Percentiles rank a stretch among this genome's conserved stretches.
phyloP scores from a whole-genome alignment of 2,113 vertebrate genomes.

The Irena cyanogastra region DNA sequence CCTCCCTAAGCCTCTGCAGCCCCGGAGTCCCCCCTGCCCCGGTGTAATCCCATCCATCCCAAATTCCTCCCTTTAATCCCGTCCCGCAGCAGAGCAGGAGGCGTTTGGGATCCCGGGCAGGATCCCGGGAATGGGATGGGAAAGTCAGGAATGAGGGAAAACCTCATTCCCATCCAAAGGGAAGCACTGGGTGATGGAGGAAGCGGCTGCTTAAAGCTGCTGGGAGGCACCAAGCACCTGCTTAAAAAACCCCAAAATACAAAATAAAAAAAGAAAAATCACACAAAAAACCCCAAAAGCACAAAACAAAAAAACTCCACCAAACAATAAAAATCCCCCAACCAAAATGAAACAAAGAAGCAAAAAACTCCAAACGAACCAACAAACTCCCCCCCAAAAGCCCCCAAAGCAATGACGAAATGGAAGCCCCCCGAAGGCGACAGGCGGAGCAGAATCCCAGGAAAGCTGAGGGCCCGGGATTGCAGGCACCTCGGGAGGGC shows the following conservation, averaged over 20 bases:
- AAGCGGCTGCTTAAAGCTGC: background rate
- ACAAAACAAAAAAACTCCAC: background rate
- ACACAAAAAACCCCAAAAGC: too few relatives aligned
- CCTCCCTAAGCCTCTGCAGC: background rate
- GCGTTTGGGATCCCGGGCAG: background rate
- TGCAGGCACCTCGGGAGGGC: background rate
- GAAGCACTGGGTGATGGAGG: background rate
- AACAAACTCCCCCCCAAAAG: background rate
- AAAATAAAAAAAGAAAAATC: background rate
- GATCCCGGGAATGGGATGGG: background rate
- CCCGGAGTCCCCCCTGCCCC: background rate
- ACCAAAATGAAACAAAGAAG: background rate
- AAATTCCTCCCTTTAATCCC: background rate
- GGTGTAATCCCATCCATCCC: slow-evolving; percentile 9
- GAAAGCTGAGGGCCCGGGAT: accelerated
- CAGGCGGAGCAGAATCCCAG: background rate
- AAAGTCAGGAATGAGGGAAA: background rate
- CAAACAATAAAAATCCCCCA: background rate
- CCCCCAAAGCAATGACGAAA: too few relatives aligned
- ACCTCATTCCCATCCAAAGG: accelerated
- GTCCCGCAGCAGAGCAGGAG: background rate
- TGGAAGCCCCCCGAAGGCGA: accelerated
- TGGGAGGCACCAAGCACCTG: background rate
- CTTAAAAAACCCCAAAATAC: background rate
- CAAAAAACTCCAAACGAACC: background rate